Evolutionary conservation across 2,888 invertebrate species (phyloP), one percentile per base, ranked within the genome.

Genomic region (Osmoderma eremita): DNA sequence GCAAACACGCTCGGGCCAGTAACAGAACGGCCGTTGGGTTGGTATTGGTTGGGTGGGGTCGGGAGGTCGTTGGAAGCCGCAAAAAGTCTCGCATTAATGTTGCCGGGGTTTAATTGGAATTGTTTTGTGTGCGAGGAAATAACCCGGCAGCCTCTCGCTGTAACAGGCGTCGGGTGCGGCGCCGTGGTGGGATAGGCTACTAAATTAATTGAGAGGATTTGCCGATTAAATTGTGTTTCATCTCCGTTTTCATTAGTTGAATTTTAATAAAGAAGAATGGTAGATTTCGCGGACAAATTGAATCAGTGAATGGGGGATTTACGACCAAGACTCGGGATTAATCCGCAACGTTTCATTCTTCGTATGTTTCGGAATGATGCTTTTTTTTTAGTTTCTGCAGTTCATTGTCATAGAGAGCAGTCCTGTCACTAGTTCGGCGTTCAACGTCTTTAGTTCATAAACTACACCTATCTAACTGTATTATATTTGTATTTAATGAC

Each of bases 201-300:
- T 41, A 56, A 58, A 58, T 58, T 58, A 58, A 58, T 58, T 58
- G 58, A 45, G 58, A 58, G 58, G 58, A 58, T 58, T 58, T 58
- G 58, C 58, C 58, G 58, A 58, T 58, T 58, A 58, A 58, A 58
- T 58, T 58, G 58, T 45, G 58, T 58, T 58, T 58, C 58, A 58
- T 58, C 58, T 58, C 58, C 13, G 58, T 58, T 58, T 58, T 58
- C 58, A 58, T 58, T 58, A 58, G 58, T 58, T 58, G 58, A 58
- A 58, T 58, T 58, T 58, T 58, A 58, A 58, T 58, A 58, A 45
- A 58, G 58, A 58, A 58, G 58, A 58, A 58, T 58, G 58, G 58
- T 58, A 58, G 58, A 42, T 58, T 58, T 45, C 42, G 58, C 58
- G 58, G 8, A 6, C 58, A 58, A 58, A 58, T 58, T 58, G 58